Evolutionary conservation across 2,888 invertebrate genomes (phyloP).

Genomic region (Perithous albicinctus): DNA sequence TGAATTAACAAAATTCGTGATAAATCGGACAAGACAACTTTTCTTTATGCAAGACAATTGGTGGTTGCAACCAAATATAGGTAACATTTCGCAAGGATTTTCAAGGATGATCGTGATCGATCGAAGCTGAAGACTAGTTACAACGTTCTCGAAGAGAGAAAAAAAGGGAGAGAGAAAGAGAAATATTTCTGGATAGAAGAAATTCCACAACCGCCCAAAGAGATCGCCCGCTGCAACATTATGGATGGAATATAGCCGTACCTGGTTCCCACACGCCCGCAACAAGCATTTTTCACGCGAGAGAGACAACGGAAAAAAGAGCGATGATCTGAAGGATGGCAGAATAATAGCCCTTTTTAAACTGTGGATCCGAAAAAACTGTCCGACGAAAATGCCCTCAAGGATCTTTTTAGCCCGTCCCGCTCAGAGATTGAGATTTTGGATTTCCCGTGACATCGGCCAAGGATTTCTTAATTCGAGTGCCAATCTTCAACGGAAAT

Average conservation of each 20-base stretch:
- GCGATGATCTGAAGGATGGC: slow-evolving; percentile 41
- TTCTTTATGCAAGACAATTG: slow-evolving; percentile 81
- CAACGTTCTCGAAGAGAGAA: neutral
- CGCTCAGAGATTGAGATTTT: slow-evolving; percentile 7
- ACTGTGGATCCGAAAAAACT: slow-evolving; percentile 24
- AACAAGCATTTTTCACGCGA: neutral
- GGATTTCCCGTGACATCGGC: slow-evolving; percentile 21
- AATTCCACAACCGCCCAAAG: slow-evolving; percentile 19
- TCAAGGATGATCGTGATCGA: neutral
- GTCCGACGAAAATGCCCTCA: slow-evolving; percentile 3
- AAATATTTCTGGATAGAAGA: slow-evolving; percentile 21
- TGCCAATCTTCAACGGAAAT: neutral
- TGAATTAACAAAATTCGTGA: slow-evolving; percentile 24
- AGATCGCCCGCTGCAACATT: slow-evolving; percentile 18
- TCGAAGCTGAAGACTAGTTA: neutral
- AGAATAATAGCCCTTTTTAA: slow-evolving; percentile 28
- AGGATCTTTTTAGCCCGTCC: neutral
- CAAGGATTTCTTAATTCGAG: neutral
- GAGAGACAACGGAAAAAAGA: slow-evolving; percentile 8
- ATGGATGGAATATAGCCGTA: slow-evolving; percentile 70
- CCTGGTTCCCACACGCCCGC: slow-evolving; percentile 74
- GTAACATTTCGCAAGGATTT: slow-evolving; percentile 10
- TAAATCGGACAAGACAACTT: slow-evolving; percentile 74
- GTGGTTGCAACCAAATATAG: slow-evolving; percentile 13
- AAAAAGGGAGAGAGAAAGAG: slow-evolving; percentile 17